Evolutionary conservation across 2,797 vertebrate species (phyloP).

Genomic region (Chelon auratus): DNA sequence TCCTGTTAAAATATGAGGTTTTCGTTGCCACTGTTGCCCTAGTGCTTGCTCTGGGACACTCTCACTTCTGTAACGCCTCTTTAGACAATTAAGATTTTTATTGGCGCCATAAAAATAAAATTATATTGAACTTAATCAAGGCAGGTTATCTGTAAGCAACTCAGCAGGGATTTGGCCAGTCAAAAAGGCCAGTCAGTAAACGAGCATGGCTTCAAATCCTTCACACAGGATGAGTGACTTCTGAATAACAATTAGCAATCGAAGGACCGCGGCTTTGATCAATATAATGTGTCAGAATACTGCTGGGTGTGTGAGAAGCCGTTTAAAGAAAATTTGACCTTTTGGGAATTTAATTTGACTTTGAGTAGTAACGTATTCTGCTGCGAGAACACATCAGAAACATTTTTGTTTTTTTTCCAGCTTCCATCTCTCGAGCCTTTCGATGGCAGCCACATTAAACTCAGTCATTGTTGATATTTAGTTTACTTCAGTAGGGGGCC

Average conservation of each 20-base stretch:
- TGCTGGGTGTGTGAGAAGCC: background rate
- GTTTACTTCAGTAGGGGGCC: slow-evolving; percentile 25
- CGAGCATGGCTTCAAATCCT: background rate
- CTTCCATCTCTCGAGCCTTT: slow-evolving; percentile 14
- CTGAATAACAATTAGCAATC: background rate
- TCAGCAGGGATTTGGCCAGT: background rate
- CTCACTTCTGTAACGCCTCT: no score
- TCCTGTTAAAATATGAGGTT: no score
- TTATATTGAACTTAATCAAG: no score
- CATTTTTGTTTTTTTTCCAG: slow-evolving; percentile 13
- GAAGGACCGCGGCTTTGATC: background rate
- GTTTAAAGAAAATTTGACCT: slow-evolving; percentile 31
- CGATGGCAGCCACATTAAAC: slow-evolving; percentile 43
- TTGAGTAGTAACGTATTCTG: slow-evolving; percentile 50
- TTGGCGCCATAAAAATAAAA: no score
- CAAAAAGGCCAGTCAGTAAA: no score
- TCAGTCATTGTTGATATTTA: slow-evolving; percentile 36
- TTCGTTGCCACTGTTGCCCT: no score
- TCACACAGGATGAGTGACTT: background rate
- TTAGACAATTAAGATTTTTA: no score
- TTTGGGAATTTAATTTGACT: slow-evolving; percentile 39
- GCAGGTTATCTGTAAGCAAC: background rate
- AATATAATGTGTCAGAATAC: slow-evolving; percentile 13
- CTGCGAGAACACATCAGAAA: slow-evolving; percentile 47
- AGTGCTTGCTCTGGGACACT: no score